Base-by-base conservation (phyloP, 2,797 vertebrate species). In the Mus minutoides region DNA sequence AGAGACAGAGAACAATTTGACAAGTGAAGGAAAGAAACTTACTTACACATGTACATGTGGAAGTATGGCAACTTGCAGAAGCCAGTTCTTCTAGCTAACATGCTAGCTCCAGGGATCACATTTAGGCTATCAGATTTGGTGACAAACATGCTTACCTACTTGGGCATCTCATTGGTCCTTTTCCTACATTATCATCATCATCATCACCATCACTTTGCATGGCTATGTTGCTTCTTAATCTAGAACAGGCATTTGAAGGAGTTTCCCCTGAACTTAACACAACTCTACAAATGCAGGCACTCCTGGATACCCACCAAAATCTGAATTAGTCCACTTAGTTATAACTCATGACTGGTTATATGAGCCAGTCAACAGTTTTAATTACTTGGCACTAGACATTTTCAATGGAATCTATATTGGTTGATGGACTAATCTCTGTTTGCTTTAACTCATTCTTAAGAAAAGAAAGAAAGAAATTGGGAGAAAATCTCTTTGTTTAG, bases 281-380 rank as follows among this genome's bases (percentile, higher is more conserved):
- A 56, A 71, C 21, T 88, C 85, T 69, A 43, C 56, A 90, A 92
- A 92, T 16, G 13, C 29, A 4, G 4, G 11, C 9, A 43, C 58
- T 71, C 49, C 52, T 0, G 73, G 69, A 92, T 91, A 9, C 40
- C 52, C 34, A 56, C 40, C 88, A n/a, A 94, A 94, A 94, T 95
- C 84, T 84, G 92, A 91, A 80, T 96, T 76, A 94, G 91, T 92
- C 64, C 34, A 96, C 89, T 96, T 95, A 83, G 89, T 96, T 94
- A 97, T 92, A 86, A 43, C 67, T 69, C 46, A 17, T 71, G 69
- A 91, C 76, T 92, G 80, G 76, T 96, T 97, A 14, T 34, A 92
- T 94, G 85, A 95, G 69, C 95, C 92, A 96, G 83, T 94, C 13
- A 26, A 73, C 67, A 95, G 79, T 8, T 54, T 21, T 91, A 86